These are phyloP conservation scores for Beaufortia kweichowensis DNA, from an alignment of 2,113 vertebrate genomes.

Conservation along the genomic window DNA sequence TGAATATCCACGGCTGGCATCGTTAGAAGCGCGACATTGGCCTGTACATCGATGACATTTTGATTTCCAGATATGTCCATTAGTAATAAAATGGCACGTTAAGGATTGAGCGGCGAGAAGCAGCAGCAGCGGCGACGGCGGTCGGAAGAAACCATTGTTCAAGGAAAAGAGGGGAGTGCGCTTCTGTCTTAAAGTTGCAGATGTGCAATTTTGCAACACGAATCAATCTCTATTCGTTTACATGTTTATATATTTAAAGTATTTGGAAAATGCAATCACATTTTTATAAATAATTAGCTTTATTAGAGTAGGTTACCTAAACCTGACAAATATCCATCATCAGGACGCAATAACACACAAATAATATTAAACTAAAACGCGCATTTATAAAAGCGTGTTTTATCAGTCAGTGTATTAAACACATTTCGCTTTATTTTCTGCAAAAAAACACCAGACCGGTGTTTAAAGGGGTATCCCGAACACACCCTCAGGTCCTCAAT, in stretches of 20 bases:
- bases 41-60: constrained; percentile 66
- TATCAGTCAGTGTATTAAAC: no score
- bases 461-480: neutral
- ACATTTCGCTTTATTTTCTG: no score
- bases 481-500: neutral
- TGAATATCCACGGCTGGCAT: constrained; percentile 63
- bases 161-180: constrained; percentile 73
- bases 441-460: neutral
- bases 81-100: constrained; percentile 90
- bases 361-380: no score
- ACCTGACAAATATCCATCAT: no score
- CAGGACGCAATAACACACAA: no score
- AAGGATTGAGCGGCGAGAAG: constrained; percentile 88
- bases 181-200: constrained; percentile 88
- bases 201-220: constrained; percentile 58
- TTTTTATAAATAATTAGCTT: neutral
- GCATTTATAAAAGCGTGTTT: no score
- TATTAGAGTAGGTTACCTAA: no score
- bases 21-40: constrained; percentile 52
- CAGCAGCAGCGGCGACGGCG: constrained; percentile 53
- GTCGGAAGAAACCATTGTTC: constrained; percentile 92
- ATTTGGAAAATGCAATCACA: neutral
- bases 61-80: constrained; percentile 71
- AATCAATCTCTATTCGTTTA: neutral
- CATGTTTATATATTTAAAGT: neutral